Percentiles rank a stretch among this genome's conserved stretches.
These are phyloP conservation scores for Mellivora capensis DNA, from an alignment of 2,113 vertebrate species.

Conservation along the genomic window DNA sequence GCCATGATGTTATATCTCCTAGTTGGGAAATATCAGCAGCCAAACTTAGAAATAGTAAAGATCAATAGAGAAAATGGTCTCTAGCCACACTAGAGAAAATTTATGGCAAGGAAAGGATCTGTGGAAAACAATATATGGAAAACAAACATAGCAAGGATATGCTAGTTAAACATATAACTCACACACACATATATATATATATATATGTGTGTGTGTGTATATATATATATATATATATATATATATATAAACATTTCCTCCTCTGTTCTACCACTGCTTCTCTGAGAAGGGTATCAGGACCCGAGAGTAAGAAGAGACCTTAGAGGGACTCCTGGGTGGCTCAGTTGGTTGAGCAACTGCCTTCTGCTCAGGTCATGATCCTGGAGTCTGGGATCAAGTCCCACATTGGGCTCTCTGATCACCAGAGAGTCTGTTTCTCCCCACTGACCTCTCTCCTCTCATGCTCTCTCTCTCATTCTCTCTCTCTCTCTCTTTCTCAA, in stretches of 20 bases:
- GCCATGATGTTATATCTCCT: background rate
- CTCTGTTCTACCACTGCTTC: background rate
- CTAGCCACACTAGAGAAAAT: background rate
- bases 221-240: background rate
- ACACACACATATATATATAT: background rate
- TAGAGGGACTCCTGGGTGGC: too few species aligned
- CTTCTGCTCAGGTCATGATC: too few species aligned
- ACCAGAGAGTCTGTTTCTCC: too few species aligned
- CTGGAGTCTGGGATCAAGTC: too few species aligned
- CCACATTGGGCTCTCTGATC: too few species aligned
- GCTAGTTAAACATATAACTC: background rate
- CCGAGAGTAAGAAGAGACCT: background rate
- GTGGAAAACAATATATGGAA: background rate
- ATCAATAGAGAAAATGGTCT: background rate
- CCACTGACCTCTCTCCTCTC: too few species aligned
- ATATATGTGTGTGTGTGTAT: background rate
- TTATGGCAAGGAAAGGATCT: background rate
- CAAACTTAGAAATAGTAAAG: background rate
- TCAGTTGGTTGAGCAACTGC: too few species aligned
- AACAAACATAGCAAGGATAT: background rate
- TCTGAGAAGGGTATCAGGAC: background rate
- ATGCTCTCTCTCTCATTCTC: too few species aligned
- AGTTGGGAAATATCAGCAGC: background rate
- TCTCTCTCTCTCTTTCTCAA: too few species aligned
- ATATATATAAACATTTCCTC: background rate